phyloP scores from a whole-genome alignment of 1,140 invertebrate species.

The Drosophila baimaii region DNA sequence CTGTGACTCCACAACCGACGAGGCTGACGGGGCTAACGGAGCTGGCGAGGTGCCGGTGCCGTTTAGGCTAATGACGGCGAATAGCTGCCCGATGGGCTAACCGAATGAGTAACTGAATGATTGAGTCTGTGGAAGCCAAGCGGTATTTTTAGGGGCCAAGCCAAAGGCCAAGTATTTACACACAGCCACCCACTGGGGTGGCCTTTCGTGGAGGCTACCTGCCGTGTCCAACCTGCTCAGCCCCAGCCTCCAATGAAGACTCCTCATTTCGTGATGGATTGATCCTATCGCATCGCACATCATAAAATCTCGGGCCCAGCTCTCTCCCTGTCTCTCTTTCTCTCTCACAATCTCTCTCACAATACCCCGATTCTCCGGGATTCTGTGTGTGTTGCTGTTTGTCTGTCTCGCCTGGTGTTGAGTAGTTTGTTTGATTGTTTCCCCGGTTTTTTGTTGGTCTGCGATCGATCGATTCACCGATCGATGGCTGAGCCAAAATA shows the following conservation, averaged over 20 bases:
- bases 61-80: conserved; percentile 65
- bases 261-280: conserved; percentile 70
- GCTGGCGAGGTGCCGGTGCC: conserved; percentile 66
- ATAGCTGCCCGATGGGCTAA: conserved; percentile 27
- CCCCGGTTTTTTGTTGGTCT: conserved; percentile 41
- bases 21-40: conserved; percentile 9
- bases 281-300: conserved; percentile 78
- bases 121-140: conserved; percentile 53
- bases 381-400: conserved; percentile 63
- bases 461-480: conserved; percentile 64
- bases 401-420: conserved; percentile 61
- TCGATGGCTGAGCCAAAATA: conserved; percentile 40
- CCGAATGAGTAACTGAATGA: conserved; percentile 47
- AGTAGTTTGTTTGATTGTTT: conserved; percentile 79
- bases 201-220: conserved; percentile 60
- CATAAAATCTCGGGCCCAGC: conserved; percentile 66
- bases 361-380: not conserved
- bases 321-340: conserved; percentile 9
- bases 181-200: conserved; percentile 77
- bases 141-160: conserved; percentile 76
- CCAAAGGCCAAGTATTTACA: conserved; percentile 78
- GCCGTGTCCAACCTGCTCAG: conserved; percentile 46
- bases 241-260: conserved; percentile 36
- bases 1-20: conserved; percentile 35
- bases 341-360: too few species aligned